phyloP scores from a whole-genome alignment of 2,797 vertebrate genomes.

The Urophycis tenuis region DNA sequence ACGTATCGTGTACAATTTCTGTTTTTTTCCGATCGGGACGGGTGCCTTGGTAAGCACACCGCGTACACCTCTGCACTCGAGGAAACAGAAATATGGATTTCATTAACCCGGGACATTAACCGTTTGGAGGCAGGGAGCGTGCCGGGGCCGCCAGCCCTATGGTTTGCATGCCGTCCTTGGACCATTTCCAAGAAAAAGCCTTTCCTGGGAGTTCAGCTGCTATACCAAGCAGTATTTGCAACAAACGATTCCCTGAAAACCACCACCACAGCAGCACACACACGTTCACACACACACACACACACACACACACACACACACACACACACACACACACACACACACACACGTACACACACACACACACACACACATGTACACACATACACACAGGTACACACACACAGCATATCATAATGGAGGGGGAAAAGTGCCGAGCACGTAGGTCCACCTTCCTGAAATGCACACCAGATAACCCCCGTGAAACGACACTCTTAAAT shows the following conservation, averaged over 20 bases:
- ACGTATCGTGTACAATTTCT: background rate
- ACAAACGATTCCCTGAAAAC: background rate
- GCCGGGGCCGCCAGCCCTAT: background rate
- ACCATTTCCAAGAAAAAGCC: background rate
- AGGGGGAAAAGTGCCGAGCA: conserved; percentile 32
- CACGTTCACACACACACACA: conserved; percentile 17
- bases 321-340: conserved; percentile 7
- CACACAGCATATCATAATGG: conserved; percentile 41
- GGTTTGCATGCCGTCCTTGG: background rate
- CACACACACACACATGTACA: conserved; percentile 6
- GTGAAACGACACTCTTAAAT: conserved; percentile 53
- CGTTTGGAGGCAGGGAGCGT: background rate
- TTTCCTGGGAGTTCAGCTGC: background rate
- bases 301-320: background rate
- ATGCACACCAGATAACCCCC: conserved; percentile 38
- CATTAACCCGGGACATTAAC: background rate
- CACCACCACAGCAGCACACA: background rate
- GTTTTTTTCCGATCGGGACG: background rate
- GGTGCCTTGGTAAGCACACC: background rate
- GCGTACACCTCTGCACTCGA: background rate
- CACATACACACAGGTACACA: background rate
- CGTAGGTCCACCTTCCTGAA: conserved; percentile 36
- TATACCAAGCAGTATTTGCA: background rate
- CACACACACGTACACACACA: conserved; percentile 20
- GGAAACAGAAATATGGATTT: background rate